Evolutionary conservation across 2,113 vertebrate genomes (phyloP).

Genomic region (Apteryx owenii): DNA sequence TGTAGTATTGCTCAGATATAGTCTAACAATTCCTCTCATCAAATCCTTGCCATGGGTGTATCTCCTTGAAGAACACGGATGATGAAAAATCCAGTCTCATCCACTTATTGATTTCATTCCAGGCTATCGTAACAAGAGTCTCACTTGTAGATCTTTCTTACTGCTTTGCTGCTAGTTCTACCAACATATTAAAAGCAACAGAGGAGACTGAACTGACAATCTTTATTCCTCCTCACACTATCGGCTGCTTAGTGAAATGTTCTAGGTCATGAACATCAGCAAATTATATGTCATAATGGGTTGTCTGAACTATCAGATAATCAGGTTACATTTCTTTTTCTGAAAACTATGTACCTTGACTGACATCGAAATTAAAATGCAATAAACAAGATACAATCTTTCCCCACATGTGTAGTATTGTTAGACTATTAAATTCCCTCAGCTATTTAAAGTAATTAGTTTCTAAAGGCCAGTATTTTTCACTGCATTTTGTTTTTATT

Average conservation of each 20-base stretch:
- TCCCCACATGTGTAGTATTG: background rate
- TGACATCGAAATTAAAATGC: background rate
- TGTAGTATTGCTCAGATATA: background rate
- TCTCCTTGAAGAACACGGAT: background rate
- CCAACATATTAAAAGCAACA: background rate
- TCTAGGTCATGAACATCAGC: background rate
- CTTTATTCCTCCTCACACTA: background rate
- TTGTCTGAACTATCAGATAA: slow-evolving; percentile 1
- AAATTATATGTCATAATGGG: background rate
- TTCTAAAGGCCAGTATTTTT: background rate
- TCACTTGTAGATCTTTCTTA: background rate
- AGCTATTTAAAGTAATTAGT: background rate
- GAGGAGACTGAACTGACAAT: background rate
- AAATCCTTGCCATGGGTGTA: background rate
- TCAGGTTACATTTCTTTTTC: background rate
- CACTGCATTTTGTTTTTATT: background rate
- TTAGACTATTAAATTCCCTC: background rate
- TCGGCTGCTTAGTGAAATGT: slow-evolving; percentile 3
- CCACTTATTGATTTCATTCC: background rate
- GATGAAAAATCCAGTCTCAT: background rate
- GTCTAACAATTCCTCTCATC: slow-evolving; percentile 10
- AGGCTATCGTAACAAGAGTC: background rate
- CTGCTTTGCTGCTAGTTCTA: background rate
- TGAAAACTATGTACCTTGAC: background rate
- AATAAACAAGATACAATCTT: background rate